Evolutionary conservation across 1,140 invertebrate genomes (phyloP).

Genomic region (Acromyrmex echinatior): DNA sequence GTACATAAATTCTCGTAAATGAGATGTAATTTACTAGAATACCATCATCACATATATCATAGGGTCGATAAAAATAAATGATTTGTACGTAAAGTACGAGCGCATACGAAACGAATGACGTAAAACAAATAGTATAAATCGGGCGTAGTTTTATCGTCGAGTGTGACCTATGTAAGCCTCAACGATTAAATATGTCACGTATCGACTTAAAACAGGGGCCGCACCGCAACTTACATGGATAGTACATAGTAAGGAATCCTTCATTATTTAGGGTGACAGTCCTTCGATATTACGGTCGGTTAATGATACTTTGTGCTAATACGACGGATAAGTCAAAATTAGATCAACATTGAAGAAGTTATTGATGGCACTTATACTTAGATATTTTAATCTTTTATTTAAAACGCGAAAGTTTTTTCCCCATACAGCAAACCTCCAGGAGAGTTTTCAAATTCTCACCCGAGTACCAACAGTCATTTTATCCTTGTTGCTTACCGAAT

Average conservation of each 20-base stretch:
- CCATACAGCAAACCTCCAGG: no score
- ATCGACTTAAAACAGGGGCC: conserved; percentile 53
- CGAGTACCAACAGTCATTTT: no score
- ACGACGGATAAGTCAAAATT: not conserved
- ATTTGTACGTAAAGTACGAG: conserved; percentile 24
- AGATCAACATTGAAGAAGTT: not conserved
- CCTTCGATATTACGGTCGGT: not conserved
- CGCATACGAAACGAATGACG: conserved; percentile 50
- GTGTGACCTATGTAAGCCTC: conserved; percentile 55
- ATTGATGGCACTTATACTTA: not conserved
- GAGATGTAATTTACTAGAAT: not conserved
- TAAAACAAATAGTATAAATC: conserved; percentile 58
- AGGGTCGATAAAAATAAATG: conserved; percentile 49
- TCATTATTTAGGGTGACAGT: conserved; percentile 55
- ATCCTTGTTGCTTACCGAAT: no score
- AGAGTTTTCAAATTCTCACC: no score
- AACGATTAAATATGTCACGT: conserved; percentile 62
- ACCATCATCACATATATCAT: not conserved
- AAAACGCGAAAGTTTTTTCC: not conserved
- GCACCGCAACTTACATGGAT: conserved; percentile 7
- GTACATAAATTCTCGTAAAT: not conserved
- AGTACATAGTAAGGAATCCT: conserved; percentile 19
- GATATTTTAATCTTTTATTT: not conserved
- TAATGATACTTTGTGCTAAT: conserved; percentile 28
- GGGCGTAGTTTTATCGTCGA: conserved; percentile 7